These are phyloP conservation scores for Morpho deidamia DNA, from an alignment of 2,888 invertebrate species.

Conservation along the genomic window DNA sequence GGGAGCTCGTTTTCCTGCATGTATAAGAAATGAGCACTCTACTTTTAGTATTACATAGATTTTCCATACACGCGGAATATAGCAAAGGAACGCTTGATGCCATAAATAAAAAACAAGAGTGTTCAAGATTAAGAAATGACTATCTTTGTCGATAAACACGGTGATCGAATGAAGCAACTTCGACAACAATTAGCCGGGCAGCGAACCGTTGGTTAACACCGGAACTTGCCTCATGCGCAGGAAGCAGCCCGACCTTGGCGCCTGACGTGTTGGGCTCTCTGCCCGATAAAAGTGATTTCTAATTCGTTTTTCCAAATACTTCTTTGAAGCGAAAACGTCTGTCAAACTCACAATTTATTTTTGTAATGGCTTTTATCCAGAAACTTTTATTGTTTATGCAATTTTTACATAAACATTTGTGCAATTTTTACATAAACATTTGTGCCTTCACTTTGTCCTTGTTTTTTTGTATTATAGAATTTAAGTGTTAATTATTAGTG, in stretches of 20 bases:
- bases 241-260: conserved; percentile 63
- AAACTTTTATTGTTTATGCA: not conserved
- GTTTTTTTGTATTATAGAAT: no score
- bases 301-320: conserved; percentile 26
- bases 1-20: no score
- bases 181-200: conserved; percentile 51
- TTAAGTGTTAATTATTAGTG: no score
- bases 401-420: no score
- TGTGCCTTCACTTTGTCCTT: no score
- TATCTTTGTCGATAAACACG: conserved; percentile 12
- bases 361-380: no score
- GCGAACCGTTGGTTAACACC: conserved; percentile 56
- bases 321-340: not conserved
- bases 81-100: no score
- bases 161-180: conserved; percentile 38
- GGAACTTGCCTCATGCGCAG: conserved; percentile 63
- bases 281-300: conserved; percentile 35
- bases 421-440: no score
- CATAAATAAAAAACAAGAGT: no score
- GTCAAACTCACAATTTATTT: not conserved
- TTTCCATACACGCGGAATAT: no score
- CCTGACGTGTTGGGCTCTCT: conserved; percentile 31
- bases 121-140: not conserved
- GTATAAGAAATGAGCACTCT: no score
- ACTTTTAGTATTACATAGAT: no score